phyloP scores from a whole-genome alignment of 2,797 vertebrate species.

The Diplodus sargus region DNA sequence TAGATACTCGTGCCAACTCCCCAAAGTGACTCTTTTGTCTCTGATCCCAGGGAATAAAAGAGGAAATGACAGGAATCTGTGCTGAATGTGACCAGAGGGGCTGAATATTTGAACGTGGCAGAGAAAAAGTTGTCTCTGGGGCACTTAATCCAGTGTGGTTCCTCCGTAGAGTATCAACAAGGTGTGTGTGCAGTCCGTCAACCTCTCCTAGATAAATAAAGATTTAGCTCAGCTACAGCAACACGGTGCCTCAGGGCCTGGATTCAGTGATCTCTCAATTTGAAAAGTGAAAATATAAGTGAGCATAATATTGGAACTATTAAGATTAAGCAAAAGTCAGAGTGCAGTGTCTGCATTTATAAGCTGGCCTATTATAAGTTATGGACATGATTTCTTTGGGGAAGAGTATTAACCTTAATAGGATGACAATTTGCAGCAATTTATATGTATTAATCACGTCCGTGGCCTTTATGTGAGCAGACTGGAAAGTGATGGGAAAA shows the following conservation, averaged over 20 bases:
- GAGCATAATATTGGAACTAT: no score
- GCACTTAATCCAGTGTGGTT: not conserved
- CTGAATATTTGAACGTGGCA: not conserved
- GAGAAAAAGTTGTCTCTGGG: not conserved
- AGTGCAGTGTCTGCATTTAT: no score
- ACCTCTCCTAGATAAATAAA: not conserved
- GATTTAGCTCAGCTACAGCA: not conserved
- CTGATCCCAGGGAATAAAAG: not conserved
- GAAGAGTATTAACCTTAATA: no score
- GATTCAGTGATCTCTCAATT: not conserved
- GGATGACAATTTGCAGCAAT: no score
- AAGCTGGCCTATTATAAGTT: no score
- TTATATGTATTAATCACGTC: no score
- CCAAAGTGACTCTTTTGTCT: constrained; percentile 1
- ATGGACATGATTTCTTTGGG: no score
- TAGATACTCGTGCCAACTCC: not conserved
- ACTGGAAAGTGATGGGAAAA: no score
- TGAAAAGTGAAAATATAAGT: not conserved
- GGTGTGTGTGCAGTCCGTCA: not conserved
- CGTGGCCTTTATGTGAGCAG: no score
- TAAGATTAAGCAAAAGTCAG: not conserved
- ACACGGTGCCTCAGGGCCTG: not conserved
- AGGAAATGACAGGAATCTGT: not conserved
- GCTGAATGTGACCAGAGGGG: not conserved
- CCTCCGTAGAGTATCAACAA: not conserved